Conservation (phyloP, 2,888 invertebrate species). For the Rhyacophila evoluta region DNA sequence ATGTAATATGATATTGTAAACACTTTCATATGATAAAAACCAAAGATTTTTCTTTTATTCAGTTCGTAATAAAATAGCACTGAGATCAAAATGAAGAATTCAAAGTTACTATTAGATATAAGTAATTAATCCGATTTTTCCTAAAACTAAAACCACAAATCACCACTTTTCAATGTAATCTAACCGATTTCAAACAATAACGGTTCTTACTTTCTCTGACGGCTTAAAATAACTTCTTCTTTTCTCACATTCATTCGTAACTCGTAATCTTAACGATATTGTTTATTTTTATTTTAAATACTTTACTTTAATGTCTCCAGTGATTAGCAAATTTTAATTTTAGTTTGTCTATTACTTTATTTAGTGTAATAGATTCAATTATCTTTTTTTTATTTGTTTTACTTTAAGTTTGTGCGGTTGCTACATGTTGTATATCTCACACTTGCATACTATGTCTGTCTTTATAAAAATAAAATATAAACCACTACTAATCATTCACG, state of each 20-base stretch:
- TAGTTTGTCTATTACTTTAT: background rate
- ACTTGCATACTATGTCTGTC: too few species aligned
- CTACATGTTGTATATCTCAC: too few species aligned
- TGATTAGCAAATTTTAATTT: background rate
- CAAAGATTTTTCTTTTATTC: constrained; percentile 51
- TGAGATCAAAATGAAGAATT: constrained; percentile 45
- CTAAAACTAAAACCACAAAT: background rate
- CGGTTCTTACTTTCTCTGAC: too few species aligned
- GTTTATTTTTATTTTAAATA: too few species aligned
- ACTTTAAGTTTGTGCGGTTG: too few species aligned
- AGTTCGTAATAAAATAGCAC: background rate
- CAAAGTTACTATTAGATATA: constrained; percentile 54
- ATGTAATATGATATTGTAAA: background rate
- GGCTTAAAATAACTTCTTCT: background rate
- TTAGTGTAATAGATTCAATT: background rate
- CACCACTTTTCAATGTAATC: constrained; percentile 1
- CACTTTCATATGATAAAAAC: constrained; percentile 33
- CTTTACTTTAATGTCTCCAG: background rate
- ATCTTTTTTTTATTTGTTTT: background rate
- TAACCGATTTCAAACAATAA: too few species aligned
- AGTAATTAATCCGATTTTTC: constrained; percentile 41
- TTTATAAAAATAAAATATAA: too few species aligned
- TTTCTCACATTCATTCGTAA: too few species aligned
- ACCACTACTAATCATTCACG: too few species aligned
- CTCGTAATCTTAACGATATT: too few species aligned